These are phyloP conservation scores for Lepidochrysops patricia DNA, from an alignment of 2,888 invertebrate species.

Conservation along the genomic window DNA sequence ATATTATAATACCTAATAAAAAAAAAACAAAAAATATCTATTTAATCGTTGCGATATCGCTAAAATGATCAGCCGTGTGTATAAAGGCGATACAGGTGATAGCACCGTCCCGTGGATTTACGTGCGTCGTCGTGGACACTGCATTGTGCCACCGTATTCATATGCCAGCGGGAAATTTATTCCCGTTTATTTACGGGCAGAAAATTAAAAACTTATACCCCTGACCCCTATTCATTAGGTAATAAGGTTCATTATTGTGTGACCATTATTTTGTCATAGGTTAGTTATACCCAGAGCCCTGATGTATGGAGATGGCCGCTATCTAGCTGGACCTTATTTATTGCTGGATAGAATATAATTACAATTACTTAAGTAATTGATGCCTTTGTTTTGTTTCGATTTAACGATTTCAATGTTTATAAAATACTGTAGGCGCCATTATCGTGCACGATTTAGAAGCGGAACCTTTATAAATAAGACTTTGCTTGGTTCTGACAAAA, in stretches of 20 bases:
- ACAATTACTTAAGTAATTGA: slow-evolving; percentile 58
- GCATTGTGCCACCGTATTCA: slow-evolving; percentile 59
- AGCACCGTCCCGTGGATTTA: slow-evolving; percentile 46
- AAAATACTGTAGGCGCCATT: not conserved
- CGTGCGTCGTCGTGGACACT: slow-evolving; percentile 42
- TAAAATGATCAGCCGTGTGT: slow-evolving; percentile 14
- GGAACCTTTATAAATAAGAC: too few relatives aligned
- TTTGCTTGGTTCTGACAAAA: too few relatives aligned
- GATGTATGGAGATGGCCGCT: slow-evolving; percentile 45
- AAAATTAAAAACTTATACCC: slow-evolving; percentile 17
- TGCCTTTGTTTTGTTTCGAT: slow-evolving; percentile 33
- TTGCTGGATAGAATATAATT: slow-evolving; percentile 51
- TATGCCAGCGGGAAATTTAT: slow-evolving; percentile 63
- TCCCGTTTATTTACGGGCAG: slow-evolving; percentile 27
- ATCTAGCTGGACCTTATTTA: slow-evolving; percentile 50
- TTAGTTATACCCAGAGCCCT: slow-evolving; percentile 23
- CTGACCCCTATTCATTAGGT: slow-evolving; percentile 10
- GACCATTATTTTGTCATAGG: slow-evolving; percentile 15
- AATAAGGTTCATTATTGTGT: slow-evolving; percentile 21
- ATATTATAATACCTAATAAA: not conserved
- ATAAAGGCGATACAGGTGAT: slow-evolving; percentile 39
- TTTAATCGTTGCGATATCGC: slow-evolving; percentile 3
- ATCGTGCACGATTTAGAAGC: not conserved
- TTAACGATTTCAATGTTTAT: slow-evolving; percentile 16
- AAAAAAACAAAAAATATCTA: too few relatives aligned